Evolutionary conservation across 1,140 invertebrate species (phyloP), one percentile per base, ranked within the genome.

Genomic region (Chionoecetes opilio): DNA sequence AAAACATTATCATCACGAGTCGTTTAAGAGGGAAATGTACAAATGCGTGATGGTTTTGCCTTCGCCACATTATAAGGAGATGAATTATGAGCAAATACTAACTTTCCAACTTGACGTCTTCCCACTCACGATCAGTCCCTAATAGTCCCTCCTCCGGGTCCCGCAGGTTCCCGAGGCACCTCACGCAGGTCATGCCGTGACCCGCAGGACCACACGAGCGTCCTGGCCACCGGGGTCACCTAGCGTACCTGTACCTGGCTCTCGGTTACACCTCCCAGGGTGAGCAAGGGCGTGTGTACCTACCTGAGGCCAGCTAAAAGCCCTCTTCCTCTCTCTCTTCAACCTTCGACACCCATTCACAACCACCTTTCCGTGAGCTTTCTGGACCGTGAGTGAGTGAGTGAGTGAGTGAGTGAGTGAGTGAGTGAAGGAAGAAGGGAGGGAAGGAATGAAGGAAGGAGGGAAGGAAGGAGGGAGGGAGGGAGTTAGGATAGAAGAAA

Each of bases 191-290:
- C 84, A 34, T 34, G 84, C 17, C 35, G 84, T 86, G 84, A 86
- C 84, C 84, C 35, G 84, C 35, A 38, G 35, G 84, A 86, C 84
- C 84, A 38, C 84, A 86, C 84, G 84, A 86, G 32, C 84, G 32
- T 35, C 32, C 84, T 86, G 84, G 84, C 35, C 32, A 86, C 84
- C 63, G 63, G 63, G 63, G 63, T 75, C 63, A 75, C 63, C 63
- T 75, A 14, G 41, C 41, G 63, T 75, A 86, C 32, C 3, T 86
- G 84, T 86, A 86, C 84, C 84, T 35, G 84, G 84, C 84, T 86
- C 84, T 34, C 17, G 84, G 84, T 38, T 86, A 86, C 35, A 86
- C 84, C 84, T 86, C 84, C 32, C 84, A 86, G 32, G 63, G 63
- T n/a, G 63, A 75, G 63, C 63, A 75, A n/a, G 63, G 63, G 63